These are phyloP conservation scores for Anthopleura sola DNA, from an alignment of 64 coral and sea anemone species.

Conservation along the genomic window DNA sequence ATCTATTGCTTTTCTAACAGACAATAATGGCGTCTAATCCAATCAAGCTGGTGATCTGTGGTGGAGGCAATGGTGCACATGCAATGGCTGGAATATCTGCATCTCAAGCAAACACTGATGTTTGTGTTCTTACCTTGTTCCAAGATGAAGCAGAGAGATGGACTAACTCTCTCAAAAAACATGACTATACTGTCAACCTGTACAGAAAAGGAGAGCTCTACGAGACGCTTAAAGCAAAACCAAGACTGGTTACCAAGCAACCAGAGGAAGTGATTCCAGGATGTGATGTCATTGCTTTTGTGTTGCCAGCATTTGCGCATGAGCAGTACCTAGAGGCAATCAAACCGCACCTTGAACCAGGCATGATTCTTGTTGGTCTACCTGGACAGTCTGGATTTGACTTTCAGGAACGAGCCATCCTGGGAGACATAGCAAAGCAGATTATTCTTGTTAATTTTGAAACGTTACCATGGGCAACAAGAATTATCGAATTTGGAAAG, in stretches of 20 bases:
- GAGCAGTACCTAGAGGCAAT: slow-evolving; percentile 45
- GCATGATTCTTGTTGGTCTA: slow-evolving; percentile 53
- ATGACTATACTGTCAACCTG: background rate
- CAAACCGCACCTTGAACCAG: slow-evolving; percentile 49
- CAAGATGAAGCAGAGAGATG: slow-evolving; percentile 56
- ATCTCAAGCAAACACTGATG: slow-evolving; percentile 41
- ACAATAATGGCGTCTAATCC: background rate
- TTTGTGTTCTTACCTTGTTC: slow-evolving; percentile 58
- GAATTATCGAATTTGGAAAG: slow-evolving; percentile 41
- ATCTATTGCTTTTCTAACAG: too few relatives aligned
- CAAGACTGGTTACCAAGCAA: slow-evolving; percentile 55
- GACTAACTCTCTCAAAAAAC: slow-evolving; percentile 3
- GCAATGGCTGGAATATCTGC: slow-evolving; percentile 49
- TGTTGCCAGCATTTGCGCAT: slow-evolving; percentile 55
- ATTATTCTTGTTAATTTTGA: slow-evolving; percentile 50
- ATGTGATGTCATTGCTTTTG: slow-evolving; percentile 42
- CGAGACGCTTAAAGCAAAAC: slow-evolving; percentile 19
- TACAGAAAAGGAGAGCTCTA: background rate
- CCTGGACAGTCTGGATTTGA: slow-evolving; percentile 55
- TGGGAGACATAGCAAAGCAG: slow-evolving; percentile 9
- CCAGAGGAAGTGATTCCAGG: slow-evolving; percentile 51
- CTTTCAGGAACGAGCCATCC: slow-evolving; percentile 49
- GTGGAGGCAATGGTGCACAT: slow-evolving; percentile 38
- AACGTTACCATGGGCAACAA: slow-evolving; percentile 66
- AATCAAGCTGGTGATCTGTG: slow-evolving; percentile 14